Conservation (phyloP, 2,113 vertebrate species). For the Harpagus bidentatus region DNA sequence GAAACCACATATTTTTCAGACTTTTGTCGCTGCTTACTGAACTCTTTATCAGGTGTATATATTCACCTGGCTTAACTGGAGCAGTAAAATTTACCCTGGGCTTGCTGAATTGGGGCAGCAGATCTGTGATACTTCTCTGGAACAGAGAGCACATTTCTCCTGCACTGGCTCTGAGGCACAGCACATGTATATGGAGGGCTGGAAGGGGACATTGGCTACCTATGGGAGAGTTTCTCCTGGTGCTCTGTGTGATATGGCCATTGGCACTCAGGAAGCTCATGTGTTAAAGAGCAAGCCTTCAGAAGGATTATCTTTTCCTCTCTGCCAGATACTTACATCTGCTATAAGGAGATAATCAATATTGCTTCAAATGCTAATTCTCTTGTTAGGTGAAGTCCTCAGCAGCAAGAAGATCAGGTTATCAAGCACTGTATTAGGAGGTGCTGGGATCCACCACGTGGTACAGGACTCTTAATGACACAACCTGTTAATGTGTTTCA, state of each 20-base stretch:
- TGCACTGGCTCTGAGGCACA: not conserved
- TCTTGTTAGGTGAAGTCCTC: not conserved
- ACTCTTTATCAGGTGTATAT: not conserved
- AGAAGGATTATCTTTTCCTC: not conserved
- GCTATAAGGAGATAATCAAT: not conserved
- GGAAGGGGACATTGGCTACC: not conserved
- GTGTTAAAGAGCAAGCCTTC: not conserved
- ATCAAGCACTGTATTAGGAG: not conserved
- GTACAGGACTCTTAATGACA: not conserved
- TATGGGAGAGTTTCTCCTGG: not conserved
- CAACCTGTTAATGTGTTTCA: not conserved
- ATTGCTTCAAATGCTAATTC: not conserved
- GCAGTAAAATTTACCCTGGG: not conserved
- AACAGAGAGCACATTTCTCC: not conserved
- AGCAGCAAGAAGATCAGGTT: not conserved
- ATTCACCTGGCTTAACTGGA: not conserved
- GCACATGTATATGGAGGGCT: rapidly evolving
- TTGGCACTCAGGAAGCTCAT: not conserved
- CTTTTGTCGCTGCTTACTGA: not conserved
- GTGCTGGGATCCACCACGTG: rapidly evolving
- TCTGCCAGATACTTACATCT: not conserved
- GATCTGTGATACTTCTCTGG: not conserved
- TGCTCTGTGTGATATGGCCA: not conserved
- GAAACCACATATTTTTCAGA: not conserved
- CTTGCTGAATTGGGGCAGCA: not conserved